Evolutionary conservation across 2,113 vertebrate species (phyloP).

Genomic region (Paratilapia polleni): DNA sequence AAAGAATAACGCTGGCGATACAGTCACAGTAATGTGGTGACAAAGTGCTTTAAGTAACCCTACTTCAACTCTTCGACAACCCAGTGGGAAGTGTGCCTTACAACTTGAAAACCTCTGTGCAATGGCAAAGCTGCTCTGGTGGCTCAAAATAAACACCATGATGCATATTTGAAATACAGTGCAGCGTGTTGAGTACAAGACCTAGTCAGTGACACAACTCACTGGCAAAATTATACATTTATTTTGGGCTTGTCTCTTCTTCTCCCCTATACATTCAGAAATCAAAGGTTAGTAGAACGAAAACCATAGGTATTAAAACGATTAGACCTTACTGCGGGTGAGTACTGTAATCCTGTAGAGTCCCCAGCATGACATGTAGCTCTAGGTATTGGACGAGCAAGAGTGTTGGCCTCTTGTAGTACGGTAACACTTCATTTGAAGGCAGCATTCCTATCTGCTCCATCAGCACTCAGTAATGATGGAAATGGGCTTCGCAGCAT

Average conservation of each 20-base stretch:
- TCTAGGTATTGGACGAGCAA: slow-evolving; percentile 75
- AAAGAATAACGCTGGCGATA: background rate
- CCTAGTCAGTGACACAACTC: slow-evolving; percentile 55
- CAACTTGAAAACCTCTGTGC: slow-evolving; percentile 57
- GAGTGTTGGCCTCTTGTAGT: slow-evolving; percentile 84
- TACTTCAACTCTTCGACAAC: background rate
- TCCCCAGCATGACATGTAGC: slow-evolving; percentile 81
- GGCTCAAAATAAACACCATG: slow-evolving; percentile 33
- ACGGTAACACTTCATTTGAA: slow-evolving; percentile 86
- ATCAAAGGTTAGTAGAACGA: slow-evolving; percentile 84
- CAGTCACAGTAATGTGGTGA: background rate
- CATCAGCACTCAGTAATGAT: slow-evolving; percentile 63
- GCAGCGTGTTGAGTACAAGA: slow-evolving; percentile 36
- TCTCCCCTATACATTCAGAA: slow-evolving; percentile 85
- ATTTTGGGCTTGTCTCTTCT: slow-evolving; percentile 84
- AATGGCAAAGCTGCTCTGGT: slow-evolving; percentile 18
- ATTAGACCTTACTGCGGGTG: slow-evolving; percentile 83
- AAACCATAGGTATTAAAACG: slow-evolving; percentile 77
- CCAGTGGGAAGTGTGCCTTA: background rate
- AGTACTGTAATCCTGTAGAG: slow-evolving; percentile 80
- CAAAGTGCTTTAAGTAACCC: background rate
- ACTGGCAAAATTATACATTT: slow-evolving; percentile 73
- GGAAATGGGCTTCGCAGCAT: slow-evolving; percentile 60
- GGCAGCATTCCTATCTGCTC: slow-evolving; percentile 76
- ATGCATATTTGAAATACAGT: slow-evolving; percentile 22